Percentiles rank a stretch among this genome's conserved stretches.
phyloP scores from a whole-genome alignment of 2,888 invertebrate species.

The Stenodema calcarata region DNA sequence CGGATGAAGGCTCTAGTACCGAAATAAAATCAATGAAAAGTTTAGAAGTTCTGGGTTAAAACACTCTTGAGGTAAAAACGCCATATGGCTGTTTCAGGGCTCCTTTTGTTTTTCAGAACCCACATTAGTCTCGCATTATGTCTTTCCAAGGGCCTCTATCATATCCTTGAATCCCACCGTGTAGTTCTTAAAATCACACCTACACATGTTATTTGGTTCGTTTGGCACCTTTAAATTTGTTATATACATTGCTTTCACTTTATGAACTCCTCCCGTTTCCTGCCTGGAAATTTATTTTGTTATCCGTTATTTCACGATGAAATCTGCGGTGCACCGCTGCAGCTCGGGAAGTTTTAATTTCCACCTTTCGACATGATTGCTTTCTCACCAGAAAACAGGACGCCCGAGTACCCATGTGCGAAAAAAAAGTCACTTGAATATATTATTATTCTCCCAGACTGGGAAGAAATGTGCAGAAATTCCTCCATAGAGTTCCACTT shows the following conservation, averaged over 20 bases:
- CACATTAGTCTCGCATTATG: conserved; percentile 27
- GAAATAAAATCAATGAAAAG: too few species aligned
- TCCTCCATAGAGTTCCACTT: not conserved
- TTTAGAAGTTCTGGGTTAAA: too few species aligned
- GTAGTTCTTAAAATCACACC: too few species aligned
- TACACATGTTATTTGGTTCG: too few species aligned
- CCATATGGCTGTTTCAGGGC: not conserved
- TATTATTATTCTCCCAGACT: not conserved
- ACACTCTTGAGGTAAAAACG: not conserved
- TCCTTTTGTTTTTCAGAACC: not conserved
- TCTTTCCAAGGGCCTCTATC: not conserved
- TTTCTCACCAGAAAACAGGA: not conserved
- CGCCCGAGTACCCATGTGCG: not conserved
- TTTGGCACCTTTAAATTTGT: too few species aligned
- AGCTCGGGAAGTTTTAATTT: not conserved
- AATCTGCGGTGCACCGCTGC: not conserved
- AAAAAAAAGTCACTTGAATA: not conserved
- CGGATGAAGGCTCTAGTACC: too few species aligned
- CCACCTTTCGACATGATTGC: not conserved
- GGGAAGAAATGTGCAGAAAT: not conserved
- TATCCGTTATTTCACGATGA: too few species aligned
- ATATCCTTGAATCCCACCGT: not conserved
- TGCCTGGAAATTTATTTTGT: too few species aligned
- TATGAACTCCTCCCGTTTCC: too few species aligned
- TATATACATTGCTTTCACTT: too few species aligned